Evolutionary conservation across 1,140 invertebrate genomes (phyloP), one percentile per base, ranked within the genome.

Genomic region (Plectus sambesii): DNA sequence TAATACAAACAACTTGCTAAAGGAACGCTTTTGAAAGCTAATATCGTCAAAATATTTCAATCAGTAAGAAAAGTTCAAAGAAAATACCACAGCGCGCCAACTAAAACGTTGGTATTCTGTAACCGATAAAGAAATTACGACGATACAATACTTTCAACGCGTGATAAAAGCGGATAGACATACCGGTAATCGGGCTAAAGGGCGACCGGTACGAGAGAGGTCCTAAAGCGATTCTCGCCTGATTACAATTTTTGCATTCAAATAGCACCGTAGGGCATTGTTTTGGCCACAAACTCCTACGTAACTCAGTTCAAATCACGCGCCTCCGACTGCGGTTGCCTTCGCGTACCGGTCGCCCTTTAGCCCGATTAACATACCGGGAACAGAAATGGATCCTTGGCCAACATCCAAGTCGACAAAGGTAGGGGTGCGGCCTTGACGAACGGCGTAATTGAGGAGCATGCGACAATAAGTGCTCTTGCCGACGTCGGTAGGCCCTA

Each of bases 361-460:
- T n/a, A n/a, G n/a, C n/a, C n/a, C n/a, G n/a, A n/a, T n/a, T n/a
- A n/a, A n/a, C n/a, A n/a, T n/a, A n/a, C n/a, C 30, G 30, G 30
- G 30, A 33, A 33, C 17, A 12, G 30, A 12, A 33, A 33, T 40
- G 12, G 17, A 40, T 17, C 9, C 89, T 74, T 97, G 89, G 6
- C 88, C 90, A 6, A 96, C 85, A 77, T 99, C 93, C 12, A 98
- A 72, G 70, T 99, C 93, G 2, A 94, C 86, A 72, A 82, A 89
- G 49, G 97, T 82, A 0, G 92, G 78, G 29, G 72, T 66, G 80
- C 75, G 57, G 1, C 83, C 84, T 73, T 87, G 79, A 43, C 89
- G 72, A 0, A 90, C 87, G 2, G 85, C 86, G 73, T 93, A 93
- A 73, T 98, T 99, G 0, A 94, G 71, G 2, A 99, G 72, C 54